Conservation (phyloP, 2,797 vertebrate genomes). For the Muscicapa comitata region DNA sequence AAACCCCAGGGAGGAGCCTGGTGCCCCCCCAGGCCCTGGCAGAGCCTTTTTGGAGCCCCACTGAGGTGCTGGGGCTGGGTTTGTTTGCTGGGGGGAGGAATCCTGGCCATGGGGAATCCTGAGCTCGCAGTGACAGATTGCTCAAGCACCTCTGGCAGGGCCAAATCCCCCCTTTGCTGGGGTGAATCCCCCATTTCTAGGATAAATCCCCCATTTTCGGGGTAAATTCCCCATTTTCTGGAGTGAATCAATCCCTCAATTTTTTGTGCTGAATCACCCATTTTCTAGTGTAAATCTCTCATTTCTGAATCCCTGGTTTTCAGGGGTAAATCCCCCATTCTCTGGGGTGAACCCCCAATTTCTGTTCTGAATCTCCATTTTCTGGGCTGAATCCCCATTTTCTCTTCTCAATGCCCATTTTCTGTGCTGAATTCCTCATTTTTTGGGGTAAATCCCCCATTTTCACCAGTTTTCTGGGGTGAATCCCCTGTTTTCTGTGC, state of each 20-base stretch:
- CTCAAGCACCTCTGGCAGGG: background rate
- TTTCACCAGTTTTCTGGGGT: background rate
- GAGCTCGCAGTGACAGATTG: background rate
- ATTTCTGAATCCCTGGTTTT: no score
- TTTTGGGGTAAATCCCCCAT: background rate
- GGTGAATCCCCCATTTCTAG: accelerated
- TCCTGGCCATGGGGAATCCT: background rate
- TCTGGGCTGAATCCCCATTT: accelerated
- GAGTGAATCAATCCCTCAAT: accelerated
- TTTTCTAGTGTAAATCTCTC: no score
- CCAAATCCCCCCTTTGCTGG: accelerated
- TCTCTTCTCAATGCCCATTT: no score
- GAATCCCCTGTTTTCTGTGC: accelerated
- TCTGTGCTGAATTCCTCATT: accelerated
- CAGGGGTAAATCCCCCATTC: background rate
- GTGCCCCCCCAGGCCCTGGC: accelerated
- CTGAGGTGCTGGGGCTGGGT: background rate
- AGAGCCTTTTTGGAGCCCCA: background rate
- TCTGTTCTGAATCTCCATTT: background rate
- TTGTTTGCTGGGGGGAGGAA: background rate
- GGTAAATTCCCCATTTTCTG: accelerated
- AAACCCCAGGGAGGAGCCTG: background rate
- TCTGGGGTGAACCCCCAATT: background rate
- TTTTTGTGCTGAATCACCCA: background rate
- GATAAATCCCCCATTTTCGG: accelerated